Evolutionary conservation across 35 echinoderm and acorn worm genomes (phyloP).

Genomic region (Antedon bifida): DNA sequence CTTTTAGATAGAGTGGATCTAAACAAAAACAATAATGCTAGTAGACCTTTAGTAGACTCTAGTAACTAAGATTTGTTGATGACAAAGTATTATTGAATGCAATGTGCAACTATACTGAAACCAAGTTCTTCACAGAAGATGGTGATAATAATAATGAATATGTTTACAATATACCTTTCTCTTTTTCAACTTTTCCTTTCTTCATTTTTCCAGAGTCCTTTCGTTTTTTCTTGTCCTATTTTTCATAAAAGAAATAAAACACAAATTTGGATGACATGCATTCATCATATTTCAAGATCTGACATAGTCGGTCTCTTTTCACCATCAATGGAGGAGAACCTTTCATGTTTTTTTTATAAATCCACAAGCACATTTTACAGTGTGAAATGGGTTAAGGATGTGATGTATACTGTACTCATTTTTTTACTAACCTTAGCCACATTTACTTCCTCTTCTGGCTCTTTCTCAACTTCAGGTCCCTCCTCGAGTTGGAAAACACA

Average conservation of each 20-base stretch:
- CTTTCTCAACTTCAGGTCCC: constrained; percentile 1
- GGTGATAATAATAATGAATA: no score
- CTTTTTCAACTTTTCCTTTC: constrained; percentile 79
- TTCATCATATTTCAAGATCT: neutral
- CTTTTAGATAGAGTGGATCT: neutral
- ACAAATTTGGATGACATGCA: neutral
- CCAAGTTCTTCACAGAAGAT: no score
- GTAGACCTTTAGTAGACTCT: neutral
- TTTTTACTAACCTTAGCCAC: constrained; percentile 53
- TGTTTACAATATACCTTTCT: constrained; percentile 26
- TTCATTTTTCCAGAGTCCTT: constrained; percentile 60
- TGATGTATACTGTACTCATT: no score
- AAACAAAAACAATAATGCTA: neutral
- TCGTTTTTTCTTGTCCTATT: constrained; percentile 61
- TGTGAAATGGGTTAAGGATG: neutral
- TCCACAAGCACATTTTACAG: neutral
- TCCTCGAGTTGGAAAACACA: constrained; percentile 27
- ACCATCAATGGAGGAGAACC: neutral
- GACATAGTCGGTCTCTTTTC: neutral
- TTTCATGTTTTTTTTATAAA: neutral
- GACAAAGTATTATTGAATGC: no score
- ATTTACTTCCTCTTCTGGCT: constrained; percentile 46
- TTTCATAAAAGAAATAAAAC: constrained; percentile 32
- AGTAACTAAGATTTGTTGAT: neutral
- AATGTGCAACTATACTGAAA: no score